Evolutionary conservation across 2,113 vertebrate species (phyloP), one percentile per base, ranked within the genome.

Genomic region (Orthonyx spaldingii): DNA sequence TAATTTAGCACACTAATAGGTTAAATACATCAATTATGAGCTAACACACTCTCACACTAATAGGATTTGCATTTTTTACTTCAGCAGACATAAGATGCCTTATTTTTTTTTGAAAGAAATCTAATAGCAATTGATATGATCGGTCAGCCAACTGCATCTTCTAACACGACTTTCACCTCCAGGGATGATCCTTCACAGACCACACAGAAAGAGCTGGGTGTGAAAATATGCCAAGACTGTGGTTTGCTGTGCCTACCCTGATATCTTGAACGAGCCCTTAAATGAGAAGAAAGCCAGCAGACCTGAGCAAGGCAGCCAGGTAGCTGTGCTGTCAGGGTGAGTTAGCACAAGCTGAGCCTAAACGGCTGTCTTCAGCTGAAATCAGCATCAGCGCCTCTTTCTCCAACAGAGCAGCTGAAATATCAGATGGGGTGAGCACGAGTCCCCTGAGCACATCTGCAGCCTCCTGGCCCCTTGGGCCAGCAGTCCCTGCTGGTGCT

Each of bases 1-100:
- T 88, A 86, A 93, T 88, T 94, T 85, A 96, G 28, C 70, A 84
- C 66, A 84, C 56, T 78, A 81, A 96, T 70, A 57, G 76, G 41
- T 69, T 68, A 92, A 76, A 88, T 44, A 60, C 64, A 86, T 81
- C 52, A 77, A 37, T 88, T 88, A 81, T 30, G 33, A 94, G 64
- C 35, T 81, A 74, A 63, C 59, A 84, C 44, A 28, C 56, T 61
- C 46, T 70, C 64, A 92, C 56, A 59, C 35, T 91, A 93, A 93
- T 17, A 33, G 60, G 35, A 94, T n/a, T 66, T 93, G 59, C 44
- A 32, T 88, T 76, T 79, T 37, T 91, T 32, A 81, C 71, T 88
- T 52, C 71, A 74, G 37, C 33, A 90, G 59, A 66, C 27, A 23
- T 5, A 49, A 47, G 75, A 70, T 59, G 52, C 68, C 47, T 80